Base-by-base conservation (phyloP, 2,888 invertebrate genomes). In the Meiosimyza platycephala region DNA sequence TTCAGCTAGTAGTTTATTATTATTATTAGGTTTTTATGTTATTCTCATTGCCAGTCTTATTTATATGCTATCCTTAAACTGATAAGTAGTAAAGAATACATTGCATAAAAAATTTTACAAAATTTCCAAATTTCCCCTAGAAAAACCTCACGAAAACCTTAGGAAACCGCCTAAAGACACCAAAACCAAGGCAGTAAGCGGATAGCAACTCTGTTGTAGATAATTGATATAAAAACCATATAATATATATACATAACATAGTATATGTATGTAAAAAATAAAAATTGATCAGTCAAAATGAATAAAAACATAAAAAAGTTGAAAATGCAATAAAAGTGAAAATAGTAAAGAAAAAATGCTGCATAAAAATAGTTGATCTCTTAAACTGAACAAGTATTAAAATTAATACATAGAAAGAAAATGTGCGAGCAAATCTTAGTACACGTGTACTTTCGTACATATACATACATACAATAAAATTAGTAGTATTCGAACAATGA, bases 291-390 rank as follows among this genome's bases (percentile, higher is more conserved):
- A 40, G 40, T 40, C 9, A 40, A 40, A 40, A 40, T 40, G 6
- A 40, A 40, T 40, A 40, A 40, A 40, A 9, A 40, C 9, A 9
- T 40, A 40, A 6, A 40, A 40, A 40, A 40, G 40, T 40, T 40
- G 40, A 40, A 40, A 40, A 28, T 28, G 40, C 40, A 40, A 40
- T 22, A 28, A 28, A 28, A 28, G 28, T 4, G 4, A 28, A 28
- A 28, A 28, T 28, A 28, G 28, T 28, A 28, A 4, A 28, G 28
- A 4, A 40, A 40, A 40, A 74, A 74, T 74, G 71, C 74, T 74
- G 72, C 71, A 74, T 71, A 62, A 57, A 69, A 59, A 74, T 33
- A 66, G 69, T 75, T 69, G 75, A 74, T 73, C 76, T 75, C 73
- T 63, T 68, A 74, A 63, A 73, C 65, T 70, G 55, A 74, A 72